Conservation (phyloP, 1,140 invertebrate species). For the Lucilia cuprina region DNA sequence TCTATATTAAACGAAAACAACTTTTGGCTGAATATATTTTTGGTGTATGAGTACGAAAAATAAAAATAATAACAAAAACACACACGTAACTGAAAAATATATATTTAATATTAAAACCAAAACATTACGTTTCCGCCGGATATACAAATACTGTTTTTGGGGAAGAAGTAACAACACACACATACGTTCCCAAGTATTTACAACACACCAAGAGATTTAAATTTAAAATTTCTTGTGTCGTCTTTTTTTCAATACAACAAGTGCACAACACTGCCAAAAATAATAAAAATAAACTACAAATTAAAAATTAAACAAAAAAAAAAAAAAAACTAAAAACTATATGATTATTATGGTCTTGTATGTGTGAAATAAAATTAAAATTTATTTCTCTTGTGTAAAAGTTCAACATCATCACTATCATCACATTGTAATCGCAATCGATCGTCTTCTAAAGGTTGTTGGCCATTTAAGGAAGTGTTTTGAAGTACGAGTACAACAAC, state of each 20-base stretch:
- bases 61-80: not conserved
- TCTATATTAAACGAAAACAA: not conserved
- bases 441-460: not conserved
- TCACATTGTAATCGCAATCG: too few relatives aligned
- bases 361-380: slow-evolving; percentile 8
- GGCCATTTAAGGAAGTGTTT: slow-evolving; percentile 13
- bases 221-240: not conserved
- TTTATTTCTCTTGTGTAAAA: not conserved
- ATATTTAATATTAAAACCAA: not conserved
- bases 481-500: not conserved
- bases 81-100: not conserved
- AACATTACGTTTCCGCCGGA: slow-evolving; percentile 32
- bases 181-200: not conserved
- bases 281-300: not conserved
- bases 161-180: slow-evolving; percentile 17
- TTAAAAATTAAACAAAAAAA: not conserved
- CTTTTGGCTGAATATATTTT: not conserved
- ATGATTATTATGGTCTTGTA: slow-evolving; percentile 21
- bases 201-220: not conserved
- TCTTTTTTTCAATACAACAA: slow-evolving; percentile 5
- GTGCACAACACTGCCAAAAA: slow-evolving; percentile 26
- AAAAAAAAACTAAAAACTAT: not conserved
- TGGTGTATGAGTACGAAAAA: not conserved
- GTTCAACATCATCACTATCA: not conserved
- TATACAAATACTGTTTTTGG: slow-evolving; percentile 28